phyloP scores from a whole-genome alignment of 2,888 invertebrate genomes.

The Tinea pellionella region DNA sequence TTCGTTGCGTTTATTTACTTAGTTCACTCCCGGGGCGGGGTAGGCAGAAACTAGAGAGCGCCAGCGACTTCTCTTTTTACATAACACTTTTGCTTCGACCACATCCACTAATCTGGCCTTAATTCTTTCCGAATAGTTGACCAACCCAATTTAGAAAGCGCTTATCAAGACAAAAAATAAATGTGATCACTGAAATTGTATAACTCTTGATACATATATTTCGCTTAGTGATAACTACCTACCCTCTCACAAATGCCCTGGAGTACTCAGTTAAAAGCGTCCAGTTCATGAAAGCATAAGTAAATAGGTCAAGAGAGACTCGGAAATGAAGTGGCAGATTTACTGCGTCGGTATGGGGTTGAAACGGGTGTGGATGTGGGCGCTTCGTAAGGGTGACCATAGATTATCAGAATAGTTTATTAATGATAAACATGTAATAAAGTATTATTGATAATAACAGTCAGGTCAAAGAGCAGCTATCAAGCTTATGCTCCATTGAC shows the following conservation, averaged over 20 bases:
- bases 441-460: neutral
- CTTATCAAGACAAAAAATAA: no score
- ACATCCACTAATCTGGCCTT: no score
- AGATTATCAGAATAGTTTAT: neutral
- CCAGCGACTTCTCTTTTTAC: no score
- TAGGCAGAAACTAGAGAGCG: no score
- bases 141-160: no score
- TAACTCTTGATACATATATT: no score
- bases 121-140: no score
- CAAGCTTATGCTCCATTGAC: no score
- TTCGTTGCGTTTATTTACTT: no score
- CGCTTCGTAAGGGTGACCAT: neutral
- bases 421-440: neutral
- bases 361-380: neutral
- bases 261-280: neutral
- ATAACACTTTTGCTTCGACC: no score
- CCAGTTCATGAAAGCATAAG: neutral
- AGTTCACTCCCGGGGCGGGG: no score
- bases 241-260: neutral
- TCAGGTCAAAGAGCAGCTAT: neutral
- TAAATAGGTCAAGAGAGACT: slow-evolving; percentile 10
- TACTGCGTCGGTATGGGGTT: neutral
- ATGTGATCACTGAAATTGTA: no score
- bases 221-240: neutral
- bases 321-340: slow-evolving; percentile 11